These are phyloP conservation scores for Ylistrum balloti DNA, from an alignment of 1,140 invertebrate species.

Conservation along the genomic window DNA sequence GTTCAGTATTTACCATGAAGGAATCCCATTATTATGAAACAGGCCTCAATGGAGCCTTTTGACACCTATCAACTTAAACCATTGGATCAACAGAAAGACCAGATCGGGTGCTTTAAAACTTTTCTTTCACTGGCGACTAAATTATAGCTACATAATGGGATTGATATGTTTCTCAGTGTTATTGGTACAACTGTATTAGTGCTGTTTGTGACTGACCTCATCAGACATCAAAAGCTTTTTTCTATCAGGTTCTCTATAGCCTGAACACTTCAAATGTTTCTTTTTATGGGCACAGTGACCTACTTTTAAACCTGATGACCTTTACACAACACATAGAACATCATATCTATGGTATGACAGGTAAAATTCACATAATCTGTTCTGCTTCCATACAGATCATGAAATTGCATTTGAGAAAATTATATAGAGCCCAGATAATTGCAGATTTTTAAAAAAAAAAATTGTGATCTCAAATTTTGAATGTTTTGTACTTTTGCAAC, in stretches of 20 bases:
- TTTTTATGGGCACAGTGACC: neutral
- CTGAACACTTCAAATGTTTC: neutral
- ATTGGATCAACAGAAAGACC: neutral
- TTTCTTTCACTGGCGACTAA: neutral
- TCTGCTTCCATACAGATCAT: no score
- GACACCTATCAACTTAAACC: slow-evolving; percentile 38
- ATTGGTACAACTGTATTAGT: neutral
- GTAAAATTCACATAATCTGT: no score
- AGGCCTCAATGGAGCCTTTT: neutral
- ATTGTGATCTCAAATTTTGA: no score
- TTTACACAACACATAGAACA: neutral
- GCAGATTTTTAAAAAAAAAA: no score
- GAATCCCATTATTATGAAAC: slow-evolving; percentile 5
- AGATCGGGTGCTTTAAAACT: neutral
- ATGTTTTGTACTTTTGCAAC: no score
- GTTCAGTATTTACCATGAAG: neutral
- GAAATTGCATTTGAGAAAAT: no score
- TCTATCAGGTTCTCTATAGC: neutral
- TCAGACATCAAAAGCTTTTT: neutral
- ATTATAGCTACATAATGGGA: neutral
- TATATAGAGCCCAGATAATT: no score
- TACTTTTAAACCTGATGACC: neutral
- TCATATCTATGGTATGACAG: no score
- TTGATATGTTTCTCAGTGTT: neutral
- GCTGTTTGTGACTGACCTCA: neutral